Evolutionary conservation across 2,888 invertebrate genomes (phyloP).

Genomic region (Sinotaia quadrata): DNA sequence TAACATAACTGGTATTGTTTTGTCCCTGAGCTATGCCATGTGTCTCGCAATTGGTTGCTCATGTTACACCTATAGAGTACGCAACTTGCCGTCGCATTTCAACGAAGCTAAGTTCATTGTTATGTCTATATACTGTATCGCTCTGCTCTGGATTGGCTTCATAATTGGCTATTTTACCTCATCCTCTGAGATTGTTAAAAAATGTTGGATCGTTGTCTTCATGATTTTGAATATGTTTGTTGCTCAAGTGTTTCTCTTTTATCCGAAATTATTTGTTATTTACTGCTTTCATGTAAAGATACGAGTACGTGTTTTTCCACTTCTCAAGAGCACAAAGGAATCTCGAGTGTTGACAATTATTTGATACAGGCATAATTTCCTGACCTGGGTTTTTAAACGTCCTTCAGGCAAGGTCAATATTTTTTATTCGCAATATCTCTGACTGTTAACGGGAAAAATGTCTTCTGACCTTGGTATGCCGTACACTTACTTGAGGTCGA

Average conservation of each 20-base stretch:
- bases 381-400: no score
- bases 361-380: no score
- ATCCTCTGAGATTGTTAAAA: conserved; percentile 21
- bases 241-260: conserved; percentile 46
- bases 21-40: conserved; percentile 50
- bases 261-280: conserved; percentile 52
- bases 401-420: no score
- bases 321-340: no score
- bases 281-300: no score
- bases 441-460: no score
- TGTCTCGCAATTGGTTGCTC: conserved; percentile 41
- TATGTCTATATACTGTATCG: conserved; percentile 53
- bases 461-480: no score
- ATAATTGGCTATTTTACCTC: conserved; percentile 50
- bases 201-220: conserved; percentile 44
- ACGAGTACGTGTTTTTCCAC: no score
- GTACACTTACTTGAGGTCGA: no score
- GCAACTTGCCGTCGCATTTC: conserved; percentile 54
- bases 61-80: conserved; percentile 26
- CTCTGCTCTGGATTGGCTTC: conserved; percentile 55
- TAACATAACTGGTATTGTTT: conserved; percentile 45
- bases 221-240: conserved; percentile 48
- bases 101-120: conserved; percentile 57
- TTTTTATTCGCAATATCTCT: no score
- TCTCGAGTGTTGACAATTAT: no score